Evolutionary conservation across 2,797 vertebrate species (phyloP).

Genomic region (Enteromius unitaeniatus): DNA sequence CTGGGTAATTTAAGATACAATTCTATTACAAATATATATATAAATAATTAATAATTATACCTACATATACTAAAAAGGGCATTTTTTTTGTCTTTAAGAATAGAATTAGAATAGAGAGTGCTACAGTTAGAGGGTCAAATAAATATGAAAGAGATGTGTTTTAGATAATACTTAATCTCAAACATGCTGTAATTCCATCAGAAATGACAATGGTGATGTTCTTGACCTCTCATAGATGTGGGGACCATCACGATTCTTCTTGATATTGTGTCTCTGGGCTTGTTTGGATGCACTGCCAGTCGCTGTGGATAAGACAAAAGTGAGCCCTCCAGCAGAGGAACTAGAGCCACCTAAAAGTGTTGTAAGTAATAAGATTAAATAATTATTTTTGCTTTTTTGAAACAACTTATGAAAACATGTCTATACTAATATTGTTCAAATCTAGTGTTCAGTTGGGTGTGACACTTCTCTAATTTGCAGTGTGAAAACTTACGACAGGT

Average conservation of each 20-base stretch:
- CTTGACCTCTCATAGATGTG: conserved; percentile 77
- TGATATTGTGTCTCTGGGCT: conserved; percentile 75
- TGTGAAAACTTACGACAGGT: background rate
- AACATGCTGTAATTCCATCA: background rate
- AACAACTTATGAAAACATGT: background rate
- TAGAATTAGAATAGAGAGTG: too few relatives aligned
- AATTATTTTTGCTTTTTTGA: background rate
- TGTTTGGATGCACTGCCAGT: conserved; percentile 87
- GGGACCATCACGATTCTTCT: conserved; percentile 64
- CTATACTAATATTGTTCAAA: background rate
- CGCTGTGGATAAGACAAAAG: conserved; percentile 86
- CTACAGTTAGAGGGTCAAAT: too few relatives aligned
- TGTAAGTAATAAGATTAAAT: conserved; percentile 77
- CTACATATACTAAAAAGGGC: too few relatives aligned
- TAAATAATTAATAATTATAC: background rate
- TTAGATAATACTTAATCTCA: background rate
- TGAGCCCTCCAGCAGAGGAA: conserved; percentile 72
- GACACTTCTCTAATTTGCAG: background rate
- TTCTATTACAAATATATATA: background rate
- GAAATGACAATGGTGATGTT: background rate
- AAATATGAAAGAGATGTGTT: too few relatives aligned
- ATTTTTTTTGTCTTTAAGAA: too few relatives aligned
- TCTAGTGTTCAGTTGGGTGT: background rate
- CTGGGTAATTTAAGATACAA: background rate
- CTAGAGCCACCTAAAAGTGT: conserved; percentile 79